phyloP scores from a whole-genome alignment of 2,888 invertebrate species.

The Drosophila kuntzei region DNA sequence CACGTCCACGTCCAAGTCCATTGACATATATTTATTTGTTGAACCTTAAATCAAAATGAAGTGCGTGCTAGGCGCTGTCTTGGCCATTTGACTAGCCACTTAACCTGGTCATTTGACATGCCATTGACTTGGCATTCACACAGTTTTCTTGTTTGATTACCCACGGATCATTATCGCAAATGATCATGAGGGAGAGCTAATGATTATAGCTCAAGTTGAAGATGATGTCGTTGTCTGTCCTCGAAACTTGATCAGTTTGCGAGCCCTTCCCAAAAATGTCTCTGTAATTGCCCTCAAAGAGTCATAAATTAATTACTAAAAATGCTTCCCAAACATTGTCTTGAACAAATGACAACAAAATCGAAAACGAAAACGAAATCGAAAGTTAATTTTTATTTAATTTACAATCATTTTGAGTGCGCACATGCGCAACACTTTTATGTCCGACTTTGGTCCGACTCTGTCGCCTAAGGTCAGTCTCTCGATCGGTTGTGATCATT shows the following conservation, averaged over 20 bases:
- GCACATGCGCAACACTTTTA: constrained; percentile 40
- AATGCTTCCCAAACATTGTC: constrained; percentile 17
- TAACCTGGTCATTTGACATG: constrained; percentile 69
- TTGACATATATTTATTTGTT: constrained; percentile 34
- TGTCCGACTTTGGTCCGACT: neutral
- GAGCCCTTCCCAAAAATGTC: constrained; percentile 25
- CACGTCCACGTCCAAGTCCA: neutral
- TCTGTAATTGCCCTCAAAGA: constrained; percentile 59
- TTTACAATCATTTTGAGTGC: constrained; percentile 61
- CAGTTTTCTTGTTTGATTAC: constrained; percentile 64
- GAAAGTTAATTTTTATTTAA: constrained; percentile 71
- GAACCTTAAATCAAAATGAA: constrained; percentile 45
- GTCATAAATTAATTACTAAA: constrained; percentile 73
- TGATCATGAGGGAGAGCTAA: constrained; percentile 49
- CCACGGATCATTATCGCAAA: constrained; percentile 72
- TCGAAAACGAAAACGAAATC: constrained; percentile 53
- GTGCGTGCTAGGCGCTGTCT: constrained; percentile 54
- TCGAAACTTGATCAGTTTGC: constrained; percentile 46
- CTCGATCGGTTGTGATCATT: constrained; percentile 4
- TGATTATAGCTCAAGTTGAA: constrained; percentile 35
- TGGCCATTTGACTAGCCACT: constrained; percentile 47
- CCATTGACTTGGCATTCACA: constrained; percentile 72
- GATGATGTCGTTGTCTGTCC: constrained; percentile 16
- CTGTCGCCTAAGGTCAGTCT: constrained; percentile 22
- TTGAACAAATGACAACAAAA: constrained; percentile 22